Evolutionary conservation across 2,113 vertebrate genomes (phyloP), one percentile per base, ranked within the genome.

Genomic region (Alethe castanea): DNA sequence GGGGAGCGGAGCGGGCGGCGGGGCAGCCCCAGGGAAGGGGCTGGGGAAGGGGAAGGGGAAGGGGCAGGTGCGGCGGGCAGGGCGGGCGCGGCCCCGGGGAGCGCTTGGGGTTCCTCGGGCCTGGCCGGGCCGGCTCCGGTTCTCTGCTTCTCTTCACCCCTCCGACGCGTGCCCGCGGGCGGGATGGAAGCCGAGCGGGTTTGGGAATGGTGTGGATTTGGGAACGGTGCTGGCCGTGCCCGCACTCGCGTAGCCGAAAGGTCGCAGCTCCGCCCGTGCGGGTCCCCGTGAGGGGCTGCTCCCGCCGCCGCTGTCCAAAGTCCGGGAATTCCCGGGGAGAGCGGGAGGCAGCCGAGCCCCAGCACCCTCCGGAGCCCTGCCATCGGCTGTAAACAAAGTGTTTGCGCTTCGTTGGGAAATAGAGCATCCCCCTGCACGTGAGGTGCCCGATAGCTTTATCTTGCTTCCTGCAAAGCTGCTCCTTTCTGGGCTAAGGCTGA

Each of bases 161-260:
- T 17, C 2, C 14, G n/a, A 26, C 11, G 0, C 1, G 36, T 19
- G 3, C 14, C 18, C 4, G 12, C 18, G 19, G 23, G 17, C 0
- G 50, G 16, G 7, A 1, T 15, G 2, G 7, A n/a, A 25, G 14
- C 31, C 36, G 4, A 16, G 2, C 5, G 23, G 14, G 48, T 15
- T 19, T 2, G 4, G 53, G 31, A 56, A 4, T 1, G 19, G 10
- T 40, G 40, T 40, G 23, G 14, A 44, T 15, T 19, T 2, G 4
- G 53, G 31, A 56, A 4, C 1, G 19, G 10, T 28, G 17, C 8
- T 11, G 59, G 9, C 2, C 14, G 0, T 69, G 50, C 25, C 16
- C n/a, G 2, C 35, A 0, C 22, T 9, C 3, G 15, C 0, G 8
- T 3, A 5, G 77, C 25, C 5, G 35, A 2, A 5, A 3, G 38